Percentiles rank a stretch among this genome's conserved stretches.
Conservation (phyloP, 1,140 invertebrate species). For the Metaphire vulgaris region DNA sequence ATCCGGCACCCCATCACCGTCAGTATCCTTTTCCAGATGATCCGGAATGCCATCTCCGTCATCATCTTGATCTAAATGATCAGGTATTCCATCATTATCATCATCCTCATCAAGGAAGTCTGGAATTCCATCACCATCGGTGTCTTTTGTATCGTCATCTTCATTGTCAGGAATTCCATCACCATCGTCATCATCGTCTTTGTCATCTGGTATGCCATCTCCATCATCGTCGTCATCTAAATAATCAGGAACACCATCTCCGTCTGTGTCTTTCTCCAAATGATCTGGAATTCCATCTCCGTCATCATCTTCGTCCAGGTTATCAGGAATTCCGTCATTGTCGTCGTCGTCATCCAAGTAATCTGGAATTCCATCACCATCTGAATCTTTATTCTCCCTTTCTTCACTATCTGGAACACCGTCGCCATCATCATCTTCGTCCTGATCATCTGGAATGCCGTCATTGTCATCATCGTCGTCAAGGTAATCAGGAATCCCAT, state of each 20-base stretch:
- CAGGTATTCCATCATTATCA: slow-evolving; percentile 32
- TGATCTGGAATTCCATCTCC: slow-evolving; percentile 48
- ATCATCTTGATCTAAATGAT: slow-evolving; percentile 34
- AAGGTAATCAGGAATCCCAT: slow-evolving; percentile 32
- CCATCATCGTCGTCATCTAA: slow-evolving; percentile 35
- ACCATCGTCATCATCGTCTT: slow-evolving; percentile 34
- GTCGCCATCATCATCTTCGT: slow-evolving; percentile 5
- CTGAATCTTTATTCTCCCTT: too few species aligned
- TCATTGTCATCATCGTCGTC: slow-evolving; percentile 30
- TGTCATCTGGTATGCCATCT: slow-evolving; percentile 43
- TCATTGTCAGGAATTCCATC: slow-evolving; percentile 32
- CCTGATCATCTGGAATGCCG: slow-evolving; percentile 35
- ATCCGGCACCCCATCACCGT: slow-evolving; percentile 32
- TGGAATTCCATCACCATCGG: slow-evolving; percentile 17
- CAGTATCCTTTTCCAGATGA: slow-evolving; percentile 29
- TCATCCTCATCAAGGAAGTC: slow-evolving; percentile 24
- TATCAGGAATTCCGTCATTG: slow-evolving; percentile 31
- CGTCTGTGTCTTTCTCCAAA: slow-evolving; percentile 41
- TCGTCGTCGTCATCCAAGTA: too few species aligned
- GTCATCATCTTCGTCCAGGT: slow-evolving; percentile 34
- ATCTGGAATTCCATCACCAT: too few species aligned
- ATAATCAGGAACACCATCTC: slow-evolving; percentile 36
- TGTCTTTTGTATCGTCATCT: slow-evolving; percentile 31
- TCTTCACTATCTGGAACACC: slow-evolving; percentile 3
- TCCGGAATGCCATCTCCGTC: slow-evolving; percentile 42